These are phyloP conservation scores for Phalacrocorax brasilianus DNA, from an alignment of 2,113 vertebrate genomes.

Conservation along the genomic window DNA sequence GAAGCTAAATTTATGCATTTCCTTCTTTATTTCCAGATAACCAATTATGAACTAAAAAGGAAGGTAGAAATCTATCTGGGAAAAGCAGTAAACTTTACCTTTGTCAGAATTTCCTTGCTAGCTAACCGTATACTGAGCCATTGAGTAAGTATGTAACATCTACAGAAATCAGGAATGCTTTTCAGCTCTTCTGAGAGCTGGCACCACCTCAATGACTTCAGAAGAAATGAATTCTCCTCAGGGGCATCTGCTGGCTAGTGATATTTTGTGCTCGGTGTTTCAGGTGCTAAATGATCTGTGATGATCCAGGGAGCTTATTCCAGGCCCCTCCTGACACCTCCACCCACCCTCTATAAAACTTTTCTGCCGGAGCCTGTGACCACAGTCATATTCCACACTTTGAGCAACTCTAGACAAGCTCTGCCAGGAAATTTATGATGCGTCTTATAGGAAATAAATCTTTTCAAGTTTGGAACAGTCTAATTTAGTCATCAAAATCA, in stretches of 20 bases:
- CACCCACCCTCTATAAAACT: background rate
- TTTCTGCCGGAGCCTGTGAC: background rate
- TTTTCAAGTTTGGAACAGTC: slow-evolving; percentile 8
- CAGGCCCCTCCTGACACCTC: background rate
- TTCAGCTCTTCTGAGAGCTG: background rate
- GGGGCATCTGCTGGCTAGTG: background rate
- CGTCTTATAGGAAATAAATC: slow-evolving; percentile 21
- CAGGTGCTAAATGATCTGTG: background rate
- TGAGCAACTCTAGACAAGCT: background rate
- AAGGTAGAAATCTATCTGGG: background rate
- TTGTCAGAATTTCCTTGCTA: background rate
- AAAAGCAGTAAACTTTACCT: background rate
- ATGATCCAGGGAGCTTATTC: background rate
- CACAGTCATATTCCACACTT: background rate
- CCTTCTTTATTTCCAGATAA: background rate
- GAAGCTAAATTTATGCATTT: background rate
- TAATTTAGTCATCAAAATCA: background rate
- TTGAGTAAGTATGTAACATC: background rate
- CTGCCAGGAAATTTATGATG: background rate
- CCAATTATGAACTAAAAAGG: background rate
- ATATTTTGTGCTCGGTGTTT: background rate
- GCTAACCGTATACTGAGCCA: background rate
- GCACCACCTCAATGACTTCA: background rate
- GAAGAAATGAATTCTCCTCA: background rate
- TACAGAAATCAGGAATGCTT: background rate